Percentiles rank a stretch among this genome's conserved stretches.
Evolutionary conservation across 1,140 invertebrate species (phyloP).

Genomic region (Anastatus disparis): DNA sequence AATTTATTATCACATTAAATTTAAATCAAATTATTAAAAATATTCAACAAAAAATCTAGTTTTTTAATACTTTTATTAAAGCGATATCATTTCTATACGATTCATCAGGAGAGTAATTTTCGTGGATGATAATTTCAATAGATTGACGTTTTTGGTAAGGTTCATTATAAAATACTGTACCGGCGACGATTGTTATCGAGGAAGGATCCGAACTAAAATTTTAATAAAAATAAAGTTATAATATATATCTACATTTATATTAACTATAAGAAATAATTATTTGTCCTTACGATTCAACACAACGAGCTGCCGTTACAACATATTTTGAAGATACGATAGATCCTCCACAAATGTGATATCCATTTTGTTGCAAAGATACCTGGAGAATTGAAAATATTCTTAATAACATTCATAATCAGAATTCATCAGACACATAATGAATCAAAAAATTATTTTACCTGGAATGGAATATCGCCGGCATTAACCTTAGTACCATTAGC

Average conservation of each 20-base stretch:
- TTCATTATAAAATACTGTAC: background rate
- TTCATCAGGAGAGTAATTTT: background rate
- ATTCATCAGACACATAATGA: too few species aligned
- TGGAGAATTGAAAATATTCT: too few species aligned
- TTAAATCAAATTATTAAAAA: too few species aligned
- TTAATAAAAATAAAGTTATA: too few species aligned
- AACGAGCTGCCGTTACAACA: constrained; percentile 23
- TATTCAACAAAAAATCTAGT: too few species aligned
- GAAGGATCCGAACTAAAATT: too few species aligned
- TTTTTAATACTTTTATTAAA: constrained; percentile 2
- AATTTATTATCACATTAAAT: too few species aligned
- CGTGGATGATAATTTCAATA: background rate
- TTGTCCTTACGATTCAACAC: constrained; percentile 2
- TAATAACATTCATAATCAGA: too few species aligned
- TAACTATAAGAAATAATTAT: too few species aligned
- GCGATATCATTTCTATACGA: background rate
- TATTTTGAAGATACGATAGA: constrained; percentile 12
- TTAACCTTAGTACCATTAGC: constrained; percentile 2
- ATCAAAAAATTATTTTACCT: constrained; percentile 1
- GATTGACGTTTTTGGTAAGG: background rate
- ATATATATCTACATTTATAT: too few species aligned
- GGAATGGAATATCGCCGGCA: constrained; percentile 6
- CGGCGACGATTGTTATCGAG: background rate
- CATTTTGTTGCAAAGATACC: constrained; percentile 6
- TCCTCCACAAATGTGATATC: constrained; percentile 20